These are phyloP conservation scores for Drosophila macrospina DNA, from an alignment of 2,888 invertebrate species.

Conservation along the genomic window DNA sequence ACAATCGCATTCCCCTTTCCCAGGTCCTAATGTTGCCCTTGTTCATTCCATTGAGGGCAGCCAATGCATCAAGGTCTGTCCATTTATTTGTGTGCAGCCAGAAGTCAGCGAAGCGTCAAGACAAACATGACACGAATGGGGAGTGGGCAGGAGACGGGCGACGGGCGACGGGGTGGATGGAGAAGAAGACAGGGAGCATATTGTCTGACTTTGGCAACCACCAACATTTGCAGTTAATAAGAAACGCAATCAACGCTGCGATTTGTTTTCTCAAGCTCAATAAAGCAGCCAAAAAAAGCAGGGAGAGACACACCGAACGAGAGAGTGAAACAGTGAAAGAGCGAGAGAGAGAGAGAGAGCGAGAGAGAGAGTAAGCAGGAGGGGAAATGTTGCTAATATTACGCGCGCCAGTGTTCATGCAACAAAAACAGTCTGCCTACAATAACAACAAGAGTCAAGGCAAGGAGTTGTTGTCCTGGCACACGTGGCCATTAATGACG, in stretches of 20 bases:
- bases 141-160: background rate
- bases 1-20: background rate
- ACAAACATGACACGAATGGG: constrained; percentile 71
- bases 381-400: constrained; percentile 67
- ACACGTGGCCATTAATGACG: constrained; percentile 86
- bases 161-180: too few relatives aligned
- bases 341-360: constrained; percentile 1
- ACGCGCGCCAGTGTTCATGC: constrained; percentile 59
- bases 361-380: constrained; percentile 3
- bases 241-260: constrained; percentile 82
- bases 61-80: constrained; percentile 58
- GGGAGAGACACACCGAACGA: background rate
- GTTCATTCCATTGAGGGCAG: background rate
- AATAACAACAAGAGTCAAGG: constrained; percentile 57
- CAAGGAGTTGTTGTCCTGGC: constrained; percentile 48
- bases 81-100: constrained; percentile 69
- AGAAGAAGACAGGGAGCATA: constrained; percentile 68
- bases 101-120: constrained; percentile 79
- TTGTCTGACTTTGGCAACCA: constrained; percentile 66
- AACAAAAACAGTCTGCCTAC: constrained; percentile 74
- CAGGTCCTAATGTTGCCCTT: background rate
- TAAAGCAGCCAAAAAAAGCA: constrained; percentile 53
- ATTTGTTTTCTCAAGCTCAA: constrained; percentile 83
- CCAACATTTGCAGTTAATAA: constrained; percentile 73
- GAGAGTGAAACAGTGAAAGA: background rate